Base-by-base conservation (phyloP, 2,113 vertebrate genomes). In the Hippocampus mohnikei region DNA sequence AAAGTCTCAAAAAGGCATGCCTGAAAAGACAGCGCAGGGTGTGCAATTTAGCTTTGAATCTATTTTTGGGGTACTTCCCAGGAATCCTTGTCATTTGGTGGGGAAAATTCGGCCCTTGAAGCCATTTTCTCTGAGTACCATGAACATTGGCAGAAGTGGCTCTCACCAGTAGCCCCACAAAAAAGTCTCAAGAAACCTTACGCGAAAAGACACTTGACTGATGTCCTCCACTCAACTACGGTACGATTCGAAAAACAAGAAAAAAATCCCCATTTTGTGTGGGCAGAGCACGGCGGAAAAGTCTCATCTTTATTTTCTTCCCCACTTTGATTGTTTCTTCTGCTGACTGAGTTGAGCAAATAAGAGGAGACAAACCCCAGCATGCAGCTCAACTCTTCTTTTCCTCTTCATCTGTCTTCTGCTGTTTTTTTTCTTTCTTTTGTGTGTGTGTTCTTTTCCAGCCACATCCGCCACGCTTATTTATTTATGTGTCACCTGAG, bases 401-500 rank as follows among this genome's bases (percentile, higher is more conserved):
- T 64, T 44, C 62, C 62, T 25, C 62, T 64, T 64, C 62, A 64
- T 64, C 40, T 5, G n/a, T 64, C 62, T 64, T n/a, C 40, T 42
- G 42, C 5, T 62, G 0, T 41, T 25, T 58, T 16, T 29, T 59
- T 5, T 16, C n/a, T 8, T 29, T 9, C 16, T 18, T 11, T 18
- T 12, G 25, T 7, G 58, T 8, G 58, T n/a, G 40, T 44, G 21
- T 25, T 64, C 13, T 42, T 44, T 42, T 23, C 21, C 61, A 11
- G 61, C 37, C 60, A 40, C 37, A 63, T 62, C 33, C 61, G 61
- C 61, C 21, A 40, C 62, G 40, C 41, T 64, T 64, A 64, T 64
- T 64, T 64, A 64, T 64, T 64, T 64, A 64, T 42, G 61, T 13
- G 40, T 42, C 62, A 64, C 62, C 40, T 64, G 40, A 64, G 62